Conservation (phyloP, 2,113 vertebrate genomes). For the Origma solitaria region DNA sequence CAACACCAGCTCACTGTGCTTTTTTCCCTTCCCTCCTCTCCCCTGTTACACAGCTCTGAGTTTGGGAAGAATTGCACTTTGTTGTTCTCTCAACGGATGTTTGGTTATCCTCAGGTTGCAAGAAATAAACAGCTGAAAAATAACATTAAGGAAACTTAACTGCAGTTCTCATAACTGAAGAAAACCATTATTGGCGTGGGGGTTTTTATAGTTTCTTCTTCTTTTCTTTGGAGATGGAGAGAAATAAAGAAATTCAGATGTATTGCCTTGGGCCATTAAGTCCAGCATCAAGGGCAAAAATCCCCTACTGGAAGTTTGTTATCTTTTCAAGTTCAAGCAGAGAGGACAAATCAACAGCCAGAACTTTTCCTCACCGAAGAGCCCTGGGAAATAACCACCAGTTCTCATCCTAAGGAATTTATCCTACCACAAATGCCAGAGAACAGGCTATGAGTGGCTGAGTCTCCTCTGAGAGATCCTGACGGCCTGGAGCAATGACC, state of each 20-base stretch:
- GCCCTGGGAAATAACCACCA: background rate
- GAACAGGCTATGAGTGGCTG: background rate
- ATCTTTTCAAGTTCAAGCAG: background rate
- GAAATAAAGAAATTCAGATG: background rate
- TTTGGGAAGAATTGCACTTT: background rate
- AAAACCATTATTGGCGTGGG: background rate
- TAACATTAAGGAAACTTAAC: background rate
- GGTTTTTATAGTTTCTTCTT: accelerated
- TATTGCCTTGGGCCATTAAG: background rate
- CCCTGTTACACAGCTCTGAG: background rate
- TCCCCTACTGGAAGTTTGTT: background rate
- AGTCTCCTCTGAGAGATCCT: background rate
- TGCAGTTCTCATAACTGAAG: background rate
- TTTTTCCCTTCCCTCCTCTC: background rate
- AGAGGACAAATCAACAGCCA: background rate
- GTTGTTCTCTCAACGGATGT: background rate
- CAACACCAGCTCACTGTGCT: background rate
- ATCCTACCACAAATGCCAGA: background rate
- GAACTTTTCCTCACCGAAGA: background rate
- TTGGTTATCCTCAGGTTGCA: background rate
- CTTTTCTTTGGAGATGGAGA: background rate
- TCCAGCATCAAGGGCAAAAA: background rate
- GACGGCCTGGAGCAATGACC: background rate
- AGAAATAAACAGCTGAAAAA: background rate
- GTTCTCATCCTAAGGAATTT: background rate